Conservation (phyloP, 2,113 vertebrate genomes). For the Tragelaphus strepsiceros region DNA sequence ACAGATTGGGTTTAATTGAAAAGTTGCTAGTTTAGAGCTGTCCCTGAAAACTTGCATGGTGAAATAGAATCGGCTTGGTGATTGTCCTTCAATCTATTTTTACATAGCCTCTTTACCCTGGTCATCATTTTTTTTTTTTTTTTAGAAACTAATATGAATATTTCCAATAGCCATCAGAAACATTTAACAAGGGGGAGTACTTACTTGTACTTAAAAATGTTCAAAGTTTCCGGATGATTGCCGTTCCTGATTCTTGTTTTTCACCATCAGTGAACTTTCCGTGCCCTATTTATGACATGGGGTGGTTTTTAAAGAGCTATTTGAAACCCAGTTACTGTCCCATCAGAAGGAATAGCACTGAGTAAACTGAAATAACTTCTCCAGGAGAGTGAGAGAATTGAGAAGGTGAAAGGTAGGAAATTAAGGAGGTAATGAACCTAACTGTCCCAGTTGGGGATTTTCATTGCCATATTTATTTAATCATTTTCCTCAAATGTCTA, state of each 20-base stretch:
- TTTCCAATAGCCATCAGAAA: slow-evolving; percentile 43
- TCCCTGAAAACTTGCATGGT: slow-evolving; percentile 74
- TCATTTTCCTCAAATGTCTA: neutral
- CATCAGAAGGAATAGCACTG: neutral
- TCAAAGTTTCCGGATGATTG: neutral
- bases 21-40: slow-evolving; percentile 74
- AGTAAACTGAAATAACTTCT: neutral
- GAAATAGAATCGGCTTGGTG: slow-evolving; percentile 52
- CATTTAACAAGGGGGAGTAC: neutral
- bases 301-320: neutral
- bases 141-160: slow-evolving; percentile 51
- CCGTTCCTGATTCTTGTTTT: neutral
- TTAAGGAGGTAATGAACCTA: neutral
- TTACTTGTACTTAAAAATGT: neutral
- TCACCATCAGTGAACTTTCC: neutral
- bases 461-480: neutral
- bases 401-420: neutral
- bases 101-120: slow-evolving; percentile 61
- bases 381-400: neutral
- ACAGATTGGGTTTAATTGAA: slow-evolving; percentile 81
- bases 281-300: neutral
- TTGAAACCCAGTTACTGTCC: neutral
- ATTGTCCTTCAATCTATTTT: slow-evolving; percentile 71
- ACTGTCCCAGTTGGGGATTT: neutral
- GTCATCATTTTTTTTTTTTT: slow-evolving; percentile 71